Evolutionary conservation across 2,888 invertebrate genomes (phyloP).

Genomic region (Pachydiplax longipennis): DNA sequence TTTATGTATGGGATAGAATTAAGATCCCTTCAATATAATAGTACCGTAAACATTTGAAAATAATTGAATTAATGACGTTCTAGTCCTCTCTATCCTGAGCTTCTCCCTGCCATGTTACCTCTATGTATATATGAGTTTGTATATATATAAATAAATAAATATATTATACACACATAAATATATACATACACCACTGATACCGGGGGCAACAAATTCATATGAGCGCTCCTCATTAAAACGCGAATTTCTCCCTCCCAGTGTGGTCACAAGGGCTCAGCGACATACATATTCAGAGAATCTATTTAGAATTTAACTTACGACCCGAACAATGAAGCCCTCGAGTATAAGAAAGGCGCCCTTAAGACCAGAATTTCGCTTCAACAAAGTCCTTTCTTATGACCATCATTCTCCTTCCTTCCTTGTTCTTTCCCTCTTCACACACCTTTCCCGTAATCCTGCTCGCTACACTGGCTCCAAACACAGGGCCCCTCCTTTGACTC

Average conservation of each 20-base stretch:
- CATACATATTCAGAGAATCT: slow-evolving; percentile 55
- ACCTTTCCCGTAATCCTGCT: slow-evolving; percentile 46
- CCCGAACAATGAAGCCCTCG: slow-evolving; percentile 36
- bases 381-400: slow-evolving; percentile 49
- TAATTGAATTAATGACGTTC: no score
- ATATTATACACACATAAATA: no score
- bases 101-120: no score
- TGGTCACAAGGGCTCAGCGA: slow-evolving; percentile 58
- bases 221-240: no score
- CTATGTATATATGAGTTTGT: no score
- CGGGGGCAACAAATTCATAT: no score
- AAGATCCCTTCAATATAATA: no score
- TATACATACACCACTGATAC: no score
- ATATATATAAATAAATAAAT: no score
- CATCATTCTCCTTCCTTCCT: neutral
- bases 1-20: no score
- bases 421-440: slow-evolving; percentile 24
- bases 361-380: slow-evolving; percentile 52
- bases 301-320: slow-evolving; percentile 34
- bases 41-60: no score
- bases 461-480: slow-evolving; percentile 4
- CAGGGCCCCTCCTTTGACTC: neutral
- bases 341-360: slow-evolving; percentile 40
- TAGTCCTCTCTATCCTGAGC: no score
- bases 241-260: slow-evolving; percentile 21